phyloP scores from a whole-genome alignment of 2,797 vertebrate genomes.

The Rhodeus uyekii region DNA sequence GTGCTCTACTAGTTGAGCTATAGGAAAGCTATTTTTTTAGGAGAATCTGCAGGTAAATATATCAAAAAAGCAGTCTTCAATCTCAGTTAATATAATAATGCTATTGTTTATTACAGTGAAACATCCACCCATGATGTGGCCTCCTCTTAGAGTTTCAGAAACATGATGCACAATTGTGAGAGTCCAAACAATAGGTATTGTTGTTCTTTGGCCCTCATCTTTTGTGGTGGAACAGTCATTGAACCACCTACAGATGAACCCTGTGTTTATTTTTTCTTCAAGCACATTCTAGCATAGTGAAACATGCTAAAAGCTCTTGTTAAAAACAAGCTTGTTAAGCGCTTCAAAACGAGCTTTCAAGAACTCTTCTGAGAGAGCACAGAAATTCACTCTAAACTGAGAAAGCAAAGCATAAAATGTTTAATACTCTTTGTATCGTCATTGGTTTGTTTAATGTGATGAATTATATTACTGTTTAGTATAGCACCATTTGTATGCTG shows the following conservation, averaged over 20 bases:
- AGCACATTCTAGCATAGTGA: neutral
- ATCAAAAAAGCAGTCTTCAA: neutral
- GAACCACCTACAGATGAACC: neutral
- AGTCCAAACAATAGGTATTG: neutral
- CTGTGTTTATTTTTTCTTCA: neutral
- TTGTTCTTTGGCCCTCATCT: neutral
- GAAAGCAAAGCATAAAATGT: neutral
- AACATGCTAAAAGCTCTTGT: neutral
- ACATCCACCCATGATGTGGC: neutral
- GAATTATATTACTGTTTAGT: neutral
- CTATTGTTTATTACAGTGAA: neutral
- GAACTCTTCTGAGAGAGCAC: neutral
- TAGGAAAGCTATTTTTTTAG: too few relatives aligned
- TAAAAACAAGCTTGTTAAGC: neutral
- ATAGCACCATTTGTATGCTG: neutral
- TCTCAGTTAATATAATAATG: neutral
- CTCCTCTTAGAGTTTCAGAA: constrained; percentile 19
- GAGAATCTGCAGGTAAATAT: neutral
- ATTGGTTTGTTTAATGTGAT: neutral
- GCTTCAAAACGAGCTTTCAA: neutral
- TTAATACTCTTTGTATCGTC: neutral
- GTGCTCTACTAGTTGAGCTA: too few relatives aligned
- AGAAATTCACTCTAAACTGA: neutral
- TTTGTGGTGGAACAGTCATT: neutral
- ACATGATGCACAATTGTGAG: constrained; percentile 1